These are phyloP conservation scores for Drosophila pseudoobscura DNA, from an alignment of 1,140 invertebrate species.

Conservation along the genomic window DNA sequence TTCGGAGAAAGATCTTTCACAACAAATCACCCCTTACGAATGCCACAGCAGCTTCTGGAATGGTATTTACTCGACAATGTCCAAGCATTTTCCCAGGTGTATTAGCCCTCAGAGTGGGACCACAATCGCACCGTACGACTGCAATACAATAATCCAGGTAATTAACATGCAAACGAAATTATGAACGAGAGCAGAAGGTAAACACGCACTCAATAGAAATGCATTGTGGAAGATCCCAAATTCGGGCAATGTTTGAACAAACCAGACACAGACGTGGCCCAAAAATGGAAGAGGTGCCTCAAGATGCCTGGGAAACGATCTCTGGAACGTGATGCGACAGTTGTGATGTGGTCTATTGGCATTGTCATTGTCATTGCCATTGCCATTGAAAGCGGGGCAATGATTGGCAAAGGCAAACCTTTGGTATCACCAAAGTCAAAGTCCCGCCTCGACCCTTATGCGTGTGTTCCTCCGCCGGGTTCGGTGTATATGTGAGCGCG, in stretches of 20 bases:
- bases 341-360: slow-evolving; percentile 66
- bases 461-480: slow-evolving; percentile 6
- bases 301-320: slow-evolving; percentile 57
- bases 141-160: slow-evolving; percentile 75
- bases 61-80: slow-evolving; percentile 17
- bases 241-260: slow-evolving; percentile 58
- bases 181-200: slow-evolving; percentile 74
- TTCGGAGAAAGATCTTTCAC: slow-evolving; percentile 12
- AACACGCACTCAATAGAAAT: slow-evolving; percentile 64
- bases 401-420: slow-evolving; percentile 61
- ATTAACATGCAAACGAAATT: slow-evolving; percentile 82
- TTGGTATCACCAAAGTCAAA: slow-evolving; percentile 54
- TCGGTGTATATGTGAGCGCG: slow-evolving; percentile 48
- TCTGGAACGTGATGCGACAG: slow-evolving; percentile 70
- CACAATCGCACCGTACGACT: slow-evolving; percentile 52
- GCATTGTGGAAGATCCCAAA: slow-evolving; percentile 60
- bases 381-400: slow-evolving; percentile 58
- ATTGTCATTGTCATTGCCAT: slow-evolving; percentile 53
- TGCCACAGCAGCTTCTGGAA: slow-evolving; percentile 14
- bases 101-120: slow-evolving; percentile 39
- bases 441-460: slow-evolving; percentile 65
- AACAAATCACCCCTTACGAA: slow-evolving; percentile 18
- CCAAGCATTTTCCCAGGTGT: slow-evolving; percentile 68
- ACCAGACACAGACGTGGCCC: slow-evolving; percentile 60
- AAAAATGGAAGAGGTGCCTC: slow-evolving; percentile 43